Evolutionary conservation across 64 coral and sea anemone genomes (phyloP), one percentile per base, ranked within the genome.

Genomic region (Stichodactyla mertensii): DNA sequence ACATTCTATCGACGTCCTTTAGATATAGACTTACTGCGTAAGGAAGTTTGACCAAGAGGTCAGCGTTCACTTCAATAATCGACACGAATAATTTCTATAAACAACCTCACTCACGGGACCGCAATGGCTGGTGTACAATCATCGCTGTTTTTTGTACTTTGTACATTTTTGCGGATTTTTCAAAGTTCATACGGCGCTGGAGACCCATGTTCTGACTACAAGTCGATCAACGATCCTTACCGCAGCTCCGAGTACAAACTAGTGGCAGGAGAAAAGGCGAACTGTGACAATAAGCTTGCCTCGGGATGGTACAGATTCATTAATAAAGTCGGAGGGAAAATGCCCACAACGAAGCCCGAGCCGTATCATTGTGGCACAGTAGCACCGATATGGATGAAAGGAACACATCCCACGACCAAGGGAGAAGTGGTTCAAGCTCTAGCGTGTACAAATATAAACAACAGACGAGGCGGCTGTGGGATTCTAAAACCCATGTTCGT

Each of bases 331-430:
- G 77, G 83, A 13, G 82, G 78, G 71, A 15, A 81, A 58, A 89
- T 93, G 78, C 87, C 92, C 3, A 89, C 87, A 13, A 89, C 51
- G 2, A 86, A 64, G 45, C 57, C 74, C 54, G 57, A 80, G 16
- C 31, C 16, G 4, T 6, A 53, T 15, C 55, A 79, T 4, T 93
- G 91, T 36, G 87, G 87, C 1, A 89, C 91, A 24, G 6, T 61
- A 67, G 86, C 83, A 7, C 91, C 91, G 7, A 93, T 93, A 27
- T 93, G 91, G 91, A 88, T 93, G 81, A 85, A 89, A n/a, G 74
- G 77, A 16, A 15, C 26, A 20, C 91, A 89, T 54, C 91, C 91
- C 6, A 28, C 69, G 1, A 55, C 45, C 15, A 71, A 57, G 5
- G 78, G 74, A 26, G 36, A 79, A 15, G 78, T 82, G 22, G 60